Evolutionary conservation across 2,113 vertebrate genomes (phyloP).

Genomic region (Triplophysa rosa): DNA sequence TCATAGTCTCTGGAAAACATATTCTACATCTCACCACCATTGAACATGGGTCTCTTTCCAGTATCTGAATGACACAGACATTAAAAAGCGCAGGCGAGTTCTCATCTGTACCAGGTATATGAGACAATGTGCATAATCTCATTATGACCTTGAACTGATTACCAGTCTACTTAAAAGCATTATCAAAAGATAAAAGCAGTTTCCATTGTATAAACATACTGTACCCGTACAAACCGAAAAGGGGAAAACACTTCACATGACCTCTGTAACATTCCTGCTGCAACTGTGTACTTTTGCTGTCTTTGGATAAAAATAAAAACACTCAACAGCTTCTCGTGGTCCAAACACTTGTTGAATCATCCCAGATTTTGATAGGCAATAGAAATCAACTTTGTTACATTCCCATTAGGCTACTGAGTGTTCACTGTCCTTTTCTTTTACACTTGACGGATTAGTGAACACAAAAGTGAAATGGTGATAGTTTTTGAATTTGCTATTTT

Average conservation of each 20-base stretch:
- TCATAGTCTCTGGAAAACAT: not conserved
- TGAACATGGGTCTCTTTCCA: not conserved
- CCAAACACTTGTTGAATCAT: not conserved
- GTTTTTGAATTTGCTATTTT: not conserved
- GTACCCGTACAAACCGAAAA: not conserved
- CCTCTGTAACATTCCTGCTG: not conserved
- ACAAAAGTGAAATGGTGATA: not conserved
- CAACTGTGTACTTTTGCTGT: not conserved
- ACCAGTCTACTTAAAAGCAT: slow-evolving; percentile 1
- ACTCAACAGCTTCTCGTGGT: not conserved
- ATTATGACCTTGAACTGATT: slow-evolving; percentile 15
- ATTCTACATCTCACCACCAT: not conserved
- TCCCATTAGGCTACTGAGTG: not conserved
- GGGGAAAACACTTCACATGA: not conserved
- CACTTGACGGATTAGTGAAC: not conserved
- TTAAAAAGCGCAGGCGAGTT: not conserved
- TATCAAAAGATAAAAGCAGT: not conserved
- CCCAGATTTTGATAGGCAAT: not conserved
- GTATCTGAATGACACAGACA: not conserved
- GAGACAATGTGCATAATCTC: slow-evolving; percentile 35
- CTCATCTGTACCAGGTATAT: not conserved
- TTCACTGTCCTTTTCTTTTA: not conserved
- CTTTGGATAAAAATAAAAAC: not conserved
- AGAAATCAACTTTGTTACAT: not conserved
- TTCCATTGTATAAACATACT: not conserved